Percentiles rank a stretch among this genome's conserved stretches.
Conservation (phyloP, 2,797 vertebrate genomes). For the Poecilia picta region DNA sequence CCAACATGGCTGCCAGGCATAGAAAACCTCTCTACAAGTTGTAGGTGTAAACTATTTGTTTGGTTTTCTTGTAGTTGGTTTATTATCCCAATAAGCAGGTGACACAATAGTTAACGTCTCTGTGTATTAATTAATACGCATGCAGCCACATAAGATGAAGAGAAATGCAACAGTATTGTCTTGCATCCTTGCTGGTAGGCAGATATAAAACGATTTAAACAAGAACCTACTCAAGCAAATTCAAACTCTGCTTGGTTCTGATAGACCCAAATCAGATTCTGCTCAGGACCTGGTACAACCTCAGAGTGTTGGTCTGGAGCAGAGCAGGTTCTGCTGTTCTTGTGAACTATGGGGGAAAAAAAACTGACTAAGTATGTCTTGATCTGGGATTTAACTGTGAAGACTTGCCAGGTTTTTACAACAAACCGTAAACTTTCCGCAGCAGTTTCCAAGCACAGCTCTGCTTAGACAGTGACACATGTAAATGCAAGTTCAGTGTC, state of each 20-base stretch:
- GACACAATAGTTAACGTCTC: not conserved
- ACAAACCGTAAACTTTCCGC: not conserved
- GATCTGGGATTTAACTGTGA: not conserved
- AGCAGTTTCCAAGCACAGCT: slow-evolving; percentile 7
- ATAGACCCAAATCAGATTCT: not conserved
- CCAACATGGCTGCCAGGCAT: not conserved
- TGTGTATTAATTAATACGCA: not conserved
- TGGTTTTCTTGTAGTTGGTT: not conserved
- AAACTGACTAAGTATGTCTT: not conserved
- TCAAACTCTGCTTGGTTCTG: not conserved
- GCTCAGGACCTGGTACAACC: not conserved
- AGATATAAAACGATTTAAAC: not conserved
- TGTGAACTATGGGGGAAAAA: not conserved
- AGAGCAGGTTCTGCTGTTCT: not conserved
- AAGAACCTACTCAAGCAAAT: not conserved
- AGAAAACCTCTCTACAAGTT: not conserved
- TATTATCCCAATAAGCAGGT: not conserved
- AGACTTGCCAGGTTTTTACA: not conserved
- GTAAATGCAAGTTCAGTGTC: slow-evolving; percentile 24
- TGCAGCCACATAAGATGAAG: not conserved
- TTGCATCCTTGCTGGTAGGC: not conserved
- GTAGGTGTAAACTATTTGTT: not conserved
- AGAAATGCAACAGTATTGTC: not conserved
- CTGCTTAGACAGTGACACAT: slow-evolving; percentile 19
- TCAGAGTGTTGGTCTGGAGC: not conserved